Percentiles rank a stretch among this genome's conserved stretches.
Evolutionary conservation across 2,113 vertebrate genomes (phyloP).

Genomic region (Piaya cayana): DNA sequence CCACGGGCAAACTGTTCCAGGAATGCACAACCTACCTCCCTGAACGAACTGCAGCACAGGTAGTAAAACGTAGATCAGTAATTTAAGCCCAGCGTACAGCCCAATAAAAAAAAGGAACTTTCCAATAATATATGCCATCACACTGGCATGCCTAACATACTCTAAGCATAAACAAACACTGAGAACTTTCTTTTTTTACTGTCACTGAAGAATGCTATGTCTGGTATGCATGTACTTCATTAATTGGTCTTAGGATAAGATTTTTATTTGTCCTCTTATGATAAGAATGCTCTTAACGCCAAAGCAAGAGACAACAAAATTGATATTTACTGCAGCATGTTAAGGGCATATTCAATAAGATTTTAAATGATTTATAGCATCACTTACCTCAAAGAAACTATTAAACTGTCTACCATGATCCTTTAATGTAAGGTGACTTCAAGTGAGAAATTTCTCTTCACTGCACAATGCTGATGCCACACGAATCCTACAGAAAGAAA

Average conservation of each 20-base stretch:
- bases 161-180: neutral
- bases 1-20: conserved; percentile 1
- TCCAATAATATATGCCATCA: neutral
- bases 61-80: neutral
- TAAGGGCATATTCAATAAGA: neutral
- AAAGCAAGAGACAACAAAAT: neutral
- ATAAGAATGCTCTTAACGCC: neutral
- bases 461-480: neutral
- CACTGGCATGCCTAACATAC: neutral
- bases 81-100: neutral
- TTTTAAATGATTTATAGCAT: neutral
- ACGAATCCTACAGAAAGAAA: conserved; percentile 26
- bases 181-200: neutral
- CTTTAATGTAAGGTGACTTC: conserved; percentile 7
- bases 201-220: neutral
- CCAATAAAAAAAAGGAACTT: neutral
- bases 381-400: conserved; percentile 74
- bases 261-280: neutral
- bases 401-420: conserved; percentile 74
- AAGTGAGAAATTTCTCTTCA: conserved; percentile 23
- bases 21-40: neutral
- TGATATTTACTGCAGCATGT: neutral
- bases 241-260: neutral
- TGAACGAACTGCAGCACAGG: neutral
- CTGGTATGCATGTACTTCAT: conserved; percentile 3